These are phyloP conservation scores for Odontesthes bonariensis DNA, from an alignment of 2,113 vertebrate genomes.

Conservation along the genomic window DNA sequence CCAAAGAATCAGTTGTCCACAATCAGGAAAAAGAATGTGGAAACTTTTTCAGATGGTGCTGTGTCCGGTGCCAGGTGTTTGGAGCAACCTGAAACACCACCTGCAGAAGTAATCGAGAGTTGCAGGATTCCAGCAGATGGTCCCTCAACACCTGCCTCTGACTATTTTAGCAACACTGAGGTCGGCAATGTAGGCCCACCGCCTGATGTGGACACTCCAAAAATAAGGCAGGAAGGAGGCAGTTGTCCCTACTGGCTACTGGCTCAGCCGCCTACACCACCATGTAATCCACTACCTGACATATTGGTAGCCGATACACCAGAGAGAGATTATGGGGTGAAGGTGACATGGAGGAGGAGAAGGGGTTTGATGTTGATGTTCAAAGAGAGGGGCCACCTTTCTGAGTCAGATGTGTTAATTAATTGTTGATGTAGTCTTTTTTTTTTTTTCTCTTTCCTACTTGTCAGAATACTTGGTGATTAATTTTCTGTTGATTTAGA, in stretches of 20 bases:
- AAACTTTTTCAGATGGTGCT: not conserved
- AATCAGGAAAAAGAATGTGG: constrained; percentile 23
- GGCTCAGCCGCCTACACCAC: not conserved
- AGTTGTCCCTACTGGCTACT: constrained; percentile 36
- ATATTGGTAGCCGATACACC: constrained; percentile 89
- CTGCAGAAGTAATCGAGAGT: constrained; percentile 4
- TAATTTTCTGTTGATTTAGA: not conserved
- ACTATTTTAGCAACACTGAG: constrained; percentile 19
- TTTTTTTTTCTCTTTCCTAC: not conserved
- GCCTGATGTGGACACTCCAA: constrained; percentile 74
- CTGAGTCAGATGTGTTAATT: constrained; percentile 76
- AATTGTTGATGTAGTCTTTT: constrained; percentile 43
- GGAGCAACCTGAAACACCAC: constrained; percentile 9
- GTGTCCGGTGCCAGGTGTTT: constrained; percentile 6
- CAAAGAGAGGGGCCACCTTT: constrained; percentile 81
- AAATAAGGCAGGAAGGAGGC: constrained; percentile 39
- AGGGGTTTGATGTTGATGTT: constrained; percentile 81
- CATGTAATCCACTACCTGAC: constrained; percentile 52
- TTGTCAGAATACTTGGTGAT: not conserved
- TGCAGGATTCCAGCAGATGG: constrained; percentile 6
- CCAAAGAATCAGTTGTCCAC: constrained; percentile 14
- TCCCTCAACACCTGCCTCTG: constrained; percentile 23
- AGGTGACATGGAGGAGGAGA: constrained; percentile 89
- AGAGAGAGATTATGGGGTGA: constrained; percentile 89
- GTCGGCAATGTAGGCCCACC: constrained; percentile 36